A percentile compares a stretch with the other conserved stretches of the same genome.
Evolutionary conservation across 2,888 invertebrate species (phyloP).

Genomic region (Ochropleura leucogaster): DNA sequence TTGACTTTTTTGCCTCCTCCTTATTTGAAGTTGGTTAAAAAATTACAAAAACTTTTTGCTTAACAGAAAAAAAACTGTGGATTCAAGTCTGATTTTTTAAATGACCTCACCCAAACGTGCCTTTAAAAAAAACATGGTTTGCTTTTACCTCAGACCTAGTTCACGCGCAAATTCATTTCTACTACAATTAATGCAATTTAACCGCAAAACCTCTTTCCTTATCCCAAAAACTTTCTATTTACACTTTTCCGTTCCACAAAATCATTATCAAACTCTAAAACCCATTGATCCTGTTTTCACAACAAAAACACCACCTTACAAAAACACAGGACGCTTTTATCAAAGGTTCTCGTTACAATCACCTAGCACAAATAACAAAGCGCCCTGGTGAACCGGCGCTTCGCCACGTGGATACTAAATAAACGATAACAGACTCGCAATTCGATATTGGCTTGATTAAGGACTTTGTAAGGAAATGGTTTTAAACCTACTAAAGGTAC

Average conservation of each 20-base stretch:
- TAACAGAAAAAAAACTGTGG: too few relatives aligned
- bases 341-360: constrained; percentile 56
- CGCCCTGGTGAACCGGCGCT: constrained; percentile 15
- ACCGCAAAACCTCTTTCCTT: background rate
- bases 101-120: too few relatives aligned
- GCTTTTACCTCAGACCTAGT: background rate
- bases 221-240: background rate
- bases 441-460: constrained; percentile 76
- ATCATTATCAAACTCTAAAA: background rate
- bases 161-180: background rate
- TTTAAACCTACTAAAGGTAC: too few relatives aligned
- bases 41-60: too few relatives aligned
- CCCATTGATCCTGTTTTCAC: background rate
- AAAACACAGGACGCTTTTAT: constrained; percentile 50
- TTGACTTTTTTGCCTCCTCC: too few relatives aligned
- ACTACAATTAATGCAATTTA: background rate
- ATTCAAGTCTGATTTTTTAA: too few relatives aligned
- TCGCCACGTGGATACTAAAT: constrained; percentile 56
- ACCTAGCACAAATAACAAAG: constrained; percentile 58
- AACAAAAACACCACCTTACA: constrained; percentile 18
- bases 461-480: constrained; percentile 10
- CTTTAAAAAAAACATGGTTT: background rate
- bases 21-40: too few relatives aligned
- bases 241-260: background rate
- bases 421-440: constrained; percentile 60